Percentiles rank a stretch among this genome's conserved stretches.
Evolutionary conservation across 64 coral and sea anemone genomes (phyloP).

Genomic region (Montipora cactus): DNA sequence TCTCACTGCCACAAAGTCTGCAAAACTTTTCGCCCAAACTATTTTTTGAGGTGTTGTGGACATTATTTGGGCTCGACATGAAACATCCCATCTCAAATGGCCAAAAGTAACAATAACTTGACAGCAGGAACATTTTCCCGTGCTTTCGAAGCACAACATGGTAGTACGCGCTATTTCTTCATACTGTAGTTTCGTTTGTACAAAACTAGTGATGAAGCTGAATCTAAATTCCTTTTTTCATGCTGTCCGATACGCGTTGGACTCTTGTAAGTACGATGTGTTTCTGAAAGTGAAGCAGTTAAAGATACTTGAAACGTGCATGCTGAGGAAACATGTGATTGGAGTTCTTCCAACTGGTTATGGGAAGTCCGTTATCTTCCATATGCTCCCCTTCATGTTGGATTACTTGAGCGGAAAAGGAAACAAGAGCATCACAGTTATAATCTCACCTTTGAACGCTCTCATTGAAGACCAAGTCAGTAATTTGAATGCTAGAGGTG

Average conservation of each 20-base stretch:
- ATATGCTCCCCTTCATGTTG: constrained; percentile 19
- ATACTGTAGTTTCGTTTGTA: background rate
- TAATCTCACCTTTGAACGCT: constrained; percentile 27
- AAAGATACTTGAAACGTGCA: constrained; percentile 22
- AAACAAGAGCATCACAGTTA: background rate
- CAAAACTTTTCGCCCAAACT: background rate
- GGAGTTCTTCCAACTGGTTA: constrained; percentile 43
- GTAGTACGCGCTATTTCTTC: background rate
- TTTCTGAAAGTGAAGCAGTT: constrained; percentile 46
- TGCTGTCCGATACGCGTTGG: background rate
- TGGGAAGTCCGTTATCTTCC: constrained; percentile 50
- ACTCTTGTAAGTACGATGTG: background rate
- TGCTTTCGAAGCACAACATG: no score
- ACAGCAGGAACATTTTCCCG: no score
- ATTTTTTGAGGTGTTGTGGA: background rate
- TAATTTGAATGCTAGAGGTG: background rate
- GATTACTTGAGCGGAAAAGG: constrained; percentile 1
- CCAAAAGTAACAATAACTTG: no score
- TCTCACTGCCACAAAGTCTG: constrained; percentile 15
- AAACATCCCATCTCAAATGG: no score
- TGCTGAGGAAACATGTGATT: constrained; percentile 12
- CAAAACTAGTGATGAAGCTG: background rate
- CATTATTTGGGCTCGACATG: no score
- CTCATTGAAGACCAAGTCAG: constrained; percentile 39
- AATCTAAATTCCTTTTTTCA: constrained; percentile 8